Percentiles rank a stretch among this genome's conserved stretches.
Conservation (phyloP, 2,797 vertebrate species). For the Anabacerthia variegaticeps region DNA sequence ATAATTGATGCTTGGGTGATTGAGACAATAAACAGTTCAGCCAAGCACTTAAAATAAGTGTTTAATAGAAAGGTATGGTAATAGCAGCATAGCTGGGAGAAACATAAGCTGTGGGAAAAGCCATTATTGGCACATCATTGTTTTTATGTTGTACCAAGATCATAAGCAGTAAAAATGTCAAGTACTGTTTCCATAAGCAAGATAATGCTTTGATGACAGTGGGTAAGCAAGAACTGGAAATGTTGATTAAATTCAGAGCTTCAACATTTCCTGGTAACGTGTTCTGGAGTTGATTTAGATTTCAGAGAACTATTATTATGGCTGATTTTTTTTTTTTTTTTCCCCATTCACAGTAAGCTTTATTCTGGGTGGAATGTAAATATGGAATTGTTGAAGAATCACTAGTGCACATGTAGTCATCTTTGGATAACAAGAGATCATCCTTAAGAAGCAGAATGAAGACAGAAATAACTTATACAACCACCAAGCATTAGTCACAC, state of each 20-base stretch:
- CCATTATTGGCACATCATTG: not conserved
- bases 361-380: slow-evolving; percentile 21
- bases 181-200: not conserved
- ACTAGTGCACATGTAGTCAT: not conserved
- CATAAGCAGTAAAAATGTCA: not conserved
- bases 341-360: not conserved
- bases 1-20: not conserved
- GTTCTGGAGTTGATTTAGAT: not conserved
- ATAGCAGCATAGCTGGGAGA: not conserved
- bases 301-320: slow-evolving; percentile 16
- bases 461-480: slow-evolving; percentile 57
- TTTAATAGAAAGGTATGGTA: not conserved
- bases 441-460: slow-evolving; percentile 55
- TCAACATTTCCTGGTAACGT: not conserved
- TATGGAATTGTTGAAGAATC: not conserved
- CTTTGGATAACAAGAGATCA: slow-evolving; percentile 18
- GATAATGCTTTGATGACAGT: not conserved
- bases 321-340: not conserved
- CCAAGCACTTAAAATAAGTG: not conserved
- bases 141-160: not conserved
- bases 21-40: not conserved
- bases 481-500: slow-evolving; percentile 61
- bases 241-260: slow-evolving; percentile 7
- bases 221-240: not conserved
- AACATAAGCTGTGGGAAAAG: not conserved